Base-by-base conservation (phyloP, 2,888 invertebrate species). In the Acholoe squamosa region DNA sequence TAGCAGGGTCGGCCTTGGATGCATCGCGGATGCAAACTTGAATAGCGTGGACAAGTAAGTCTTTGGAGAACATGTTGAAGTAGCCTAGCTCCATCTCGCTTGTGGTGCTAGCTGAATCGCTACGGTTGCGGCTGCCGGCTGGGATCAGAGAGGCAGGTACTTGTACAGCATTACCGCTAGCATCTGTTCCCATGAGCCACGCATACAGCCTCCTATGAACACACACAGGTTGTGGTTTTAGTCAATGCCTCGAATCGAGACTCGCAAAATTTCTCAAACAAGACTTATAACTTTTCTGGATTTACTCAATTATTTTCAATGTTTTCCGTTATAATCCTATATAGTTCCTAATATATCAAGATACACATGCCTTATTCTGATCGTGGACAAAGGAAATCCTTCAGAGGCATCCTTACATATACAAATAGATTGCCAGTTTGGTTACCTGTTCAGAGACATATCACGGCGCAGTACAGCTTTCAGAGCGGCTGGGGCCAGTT, bases 121-220 rank as follows among this genome's bases (percentile, higher is more conserved):
- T 90, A 86, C 86, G 28, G 31, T n/a, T 61, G 19, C 76, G 52
- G 33, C 14, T 28, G 61, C 12, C 51, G 25, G 67, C 34, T 19
- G 34, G 43, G 84, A 89, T 91, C n/a, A 77, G 25, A 22, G 84
- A 43, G 28, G 67, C n/a, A 0, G 77, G 52, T 25, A 88, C 54
- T 34, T 84, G 89, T 14, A 93, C n/a, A 0, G 92, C 92, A 25
- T 89, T 77, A 10, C 92, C 93, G 51, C 91, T 92, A 0, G 94
- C 91, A 88, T 97, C 97, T 12, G 97, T 97, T 76, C 98, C 98
- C 93, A 98, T 96, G 34, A 98, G 96, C 98, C 98, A 98, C 0
- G 98, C 97, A 95, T 98, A 98, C 52, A 98, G 96, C 54, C 98
- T 97, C 92, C 98, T 86, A 31, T 19, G 10, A 77, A 31, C n/a